These are phyloP conservation scores for Entomobrya proxima DNA, from an alignment of 2,888 invertebrate genomes.

Conservation along the genomic window DNA sequence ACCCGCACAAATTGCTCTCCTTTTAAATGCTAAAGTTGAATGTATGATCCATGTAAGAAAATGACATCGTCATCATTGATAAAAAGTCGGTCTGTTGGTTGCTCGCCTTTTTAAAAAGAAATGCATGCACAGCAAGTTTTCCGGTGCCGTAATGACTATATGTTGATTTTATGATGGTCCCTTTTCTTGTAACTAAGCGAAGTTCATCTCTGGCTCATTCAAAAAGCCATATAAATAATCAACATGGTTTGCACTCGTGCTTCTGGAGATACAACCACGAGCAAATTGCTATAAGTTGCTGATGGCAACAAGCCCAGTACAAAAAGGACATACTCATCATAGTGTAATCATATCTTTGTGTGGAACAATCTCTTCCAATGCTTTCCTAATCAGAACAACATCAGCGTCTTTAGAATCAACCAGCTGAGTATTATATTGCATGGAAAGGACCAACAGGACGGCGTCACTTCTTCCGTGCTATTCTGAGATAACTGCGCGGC, in stretches of 20 bases:
- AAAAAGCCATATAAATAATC: slow-evolving; percentile 1
- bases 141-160: slow-evolving; percentile 18
- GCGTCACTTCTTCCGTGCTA: slow-evolving; percentile 38
- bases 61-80: background rate
- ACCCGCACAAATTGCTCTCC: background rate
- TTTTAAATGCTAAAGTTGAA: background rate
- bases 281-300: background rate
- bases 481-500: background rate
- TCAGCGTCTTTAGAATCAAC: background rate
- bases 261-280: slow-evolving; percentile 29
- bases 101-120: background rate
- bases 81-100: background rate
- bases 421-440: slow-evolving; percentile 1
- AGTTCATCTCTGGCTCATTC: slow-evolving; percentile 15
- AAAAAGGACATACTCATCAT: slow-evolving; percentile 15
- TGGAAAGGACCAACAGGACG: background rate
- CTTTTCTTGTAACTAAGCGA: slow-evolving; percentile 9
- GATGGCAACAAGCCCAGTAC: background rate
- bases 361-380: background rate
- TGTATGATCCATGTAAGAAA: background rate
- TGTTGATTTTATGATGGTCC: background rate
- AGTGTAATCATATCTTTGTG: background rate
- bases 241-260: slow-evolving; percentile 1
- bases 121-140: slow-evolving; percentile 10
- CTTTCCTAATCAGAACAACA: background rate